A percentile compares a stretch with the other conserved stretches of the same genome.
phyloP scores from a whole-genome alignment of 1,140 invertebrate genomes.

The Mactra quadrangularis region DNA sequence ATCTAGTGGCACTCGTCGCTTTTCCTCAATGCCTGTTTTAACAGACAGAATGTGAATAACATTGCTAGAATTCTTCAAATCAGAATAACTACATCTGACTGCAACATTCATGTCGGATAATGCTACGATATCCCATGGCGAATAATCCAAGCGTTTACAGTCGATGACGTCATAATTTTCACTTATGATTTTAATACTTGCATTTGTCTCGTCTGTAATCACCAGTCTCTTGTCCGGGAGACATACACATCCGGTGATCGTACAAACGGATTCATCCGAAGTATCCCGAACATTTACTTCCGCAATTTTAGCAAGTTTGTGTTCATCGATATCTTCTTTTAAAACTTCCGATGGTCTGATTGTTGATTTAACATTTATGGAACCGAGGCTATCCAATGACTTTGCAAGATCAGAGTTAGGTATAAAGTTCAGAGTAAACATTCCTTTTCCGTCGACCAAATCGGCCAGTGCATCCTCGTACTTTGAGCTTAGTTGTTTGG shows the following conservation, averaged over 20 bases:
- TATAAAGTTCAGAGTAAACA: constrained; percentile 32
- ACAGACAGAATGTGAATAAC: constrained; percentile 32
- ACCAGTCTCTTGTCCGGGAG: constrained; percentile 19
- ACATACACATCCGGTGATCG: constrained; percentile 36
- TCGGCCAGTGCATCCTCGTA: constrained; percentile 45
- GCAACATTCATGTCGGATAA: constrained; percentile 17
- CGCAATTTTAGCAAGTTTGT: constrained; percentile 17
- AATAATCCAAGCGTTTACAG: neutral
- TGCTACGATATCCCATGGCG: constrained; percentile 46
- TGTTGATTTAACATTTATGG: constrained; percentile 53
- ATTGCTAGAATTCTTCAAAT: neutral
- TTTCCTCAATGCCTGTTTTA: neutral
- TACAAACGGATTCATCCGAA: constrained; percentile 15
- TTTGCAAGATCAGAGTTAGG: constrained; percentile 37
- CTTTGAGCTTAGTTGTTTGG: constrained; percentile 6
- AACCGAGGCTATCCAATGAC: constrained; percentile 44
- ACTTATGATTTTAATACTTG: constrained; percentile 29
- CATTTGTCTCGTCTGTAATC: constrained; percentile 51
- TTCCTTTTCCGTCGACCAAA: constrained; percentile 32
- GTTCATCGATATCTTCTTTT: neutral
- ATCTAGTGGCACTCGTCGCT: neutral
- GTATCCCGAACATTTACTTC: constrained; percentile 35
- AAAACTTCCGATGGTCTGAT: constrained; percentile 20
- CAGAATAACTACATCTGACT: constrained; percentile 29
- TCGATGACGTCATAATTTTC: neutral